These are phyloP conservation scores for Hemiprocne comata DNA, from an alignment of 2,113 vertebrate species.

Conservation along the genomic window DNA sequence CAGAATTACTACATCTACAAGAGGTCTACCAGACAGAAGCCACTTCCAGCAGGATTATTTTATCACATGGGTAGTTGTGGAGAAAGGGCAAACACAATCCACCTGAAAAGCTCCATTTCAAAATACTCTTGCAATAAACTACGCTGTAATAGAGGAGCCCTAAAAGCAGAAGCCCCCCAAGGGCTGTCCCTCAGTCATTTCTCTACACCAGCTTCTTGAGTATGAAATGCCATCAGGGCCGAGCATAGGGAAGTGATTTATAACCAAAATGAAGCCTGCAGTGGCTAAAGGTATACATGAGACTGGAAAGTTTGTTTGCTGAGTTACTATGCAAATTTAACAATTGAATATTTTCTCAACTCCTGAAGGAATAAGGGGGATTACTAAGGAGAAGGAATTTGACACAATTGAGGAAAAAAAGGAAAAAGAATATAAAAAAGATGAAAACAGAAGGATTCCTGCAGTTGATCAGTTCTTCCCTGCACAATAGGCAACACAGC, in stretches of 20 bases:
- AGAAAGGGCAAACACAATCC: background rate
- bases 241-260: conserved; percentile 63
- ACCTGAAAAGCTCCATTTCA: background rate
- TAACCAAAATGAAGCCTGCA: conserved; percentile 63
- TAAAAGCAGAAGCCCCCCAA: background rate
- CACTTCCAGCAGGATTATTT: background rate
- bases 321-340: conserved; percentile 83
- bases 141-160: background rate
- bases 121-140: background rate
- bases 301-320: conserved; percentile 77
- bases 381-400: conserved; percentile 74
- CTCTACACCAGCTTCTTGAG: background rate
- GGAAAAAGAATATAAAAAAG: conserved; percentile 17
- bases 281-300: conserved; percentile 63
- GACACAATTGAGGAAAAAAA: background rate
- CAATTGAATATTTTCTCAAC: conserved; percentile 80
- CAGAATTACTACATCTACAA: background rate
- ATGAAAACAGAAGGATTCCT: conserved; percentile 39
- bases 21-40: background rate
- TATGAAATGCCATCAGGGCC: conserved; percentile 53
- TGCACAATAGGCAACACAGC: conserved; percentile 22
- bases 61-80: background rate
- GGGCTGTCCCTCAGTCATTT: background rate
- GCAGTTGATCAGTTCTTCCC: conserved; percentile 25
- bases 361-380: conserved; percentile 67